Percentiles rank a stretch among this genome's conserved stretches.
Conservation (phyloP, 2,797 vertebrate genomes). For the Thalassophryne amazonica region DNA sequence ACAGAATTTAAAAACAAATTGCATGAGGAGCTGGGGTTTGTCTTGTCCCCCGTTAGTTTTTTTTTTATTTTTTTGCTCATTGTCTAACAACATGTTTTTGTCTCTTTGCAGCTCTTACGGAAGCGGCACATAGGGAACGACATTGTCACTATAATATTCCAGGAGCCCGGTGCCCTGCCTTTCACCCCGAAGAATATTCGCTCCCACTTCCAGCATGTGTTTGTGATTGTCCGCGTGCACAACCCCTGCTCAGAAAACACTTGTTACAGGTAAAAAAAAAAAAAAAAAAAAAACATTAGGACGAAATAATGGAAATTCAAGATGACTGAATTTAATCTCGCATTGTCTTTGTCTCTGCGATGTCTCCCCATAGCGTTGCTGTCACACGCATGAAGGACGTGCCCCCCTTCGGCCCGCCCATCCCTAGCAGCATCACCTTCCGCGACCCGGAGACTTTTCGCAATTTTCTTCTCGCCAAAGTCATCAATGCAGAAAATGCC, state of each 20-base stretch:
- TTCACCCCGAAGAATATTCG: constrained; percentile 94
- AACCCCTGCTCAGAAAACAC: constrained; percentile 87
- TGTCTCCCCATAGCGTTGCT: constrained; percentile 79
- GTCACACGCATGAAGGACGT: constrained; percentile 96
- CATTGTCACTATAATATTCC: constrained; percentile 97
- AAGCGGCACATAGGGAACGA: constrained; percentile 97
- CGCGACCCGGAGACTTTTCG: constrained; percentile 85
- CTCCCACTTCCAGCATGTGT: constrained; percentile 96
- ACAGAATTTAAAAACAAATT: constrained; percentile 47
- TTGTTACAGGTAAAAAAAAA: constrained; percentile 84
- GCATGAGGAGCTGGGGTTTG: constrained; percentile 59
- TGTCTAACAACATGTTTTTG: constrained; percentile 19
- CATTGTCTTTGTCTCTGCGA: not conserved
- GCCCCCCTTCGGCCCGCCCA: constrained; percentile 89
- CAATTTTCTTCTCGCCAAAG: constrained; percentile 91
- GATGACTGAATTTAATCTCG: not conserved
- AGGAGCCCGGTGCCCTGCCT: constrained; percentile 89
- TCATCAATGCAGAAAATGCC: constrained; percentile 90
- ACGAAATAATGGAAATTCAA: too few species aligned
- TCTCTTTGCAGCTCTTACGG: constrained; percentile 81
- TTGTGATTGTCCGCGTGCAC: constrained; percentile 90
- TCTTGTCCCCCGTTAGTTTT: constrained; percentile 21
- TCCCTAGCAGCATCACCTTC: constrained; percentile 83
- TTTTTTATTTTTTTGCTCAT: constrained; percentile 9
- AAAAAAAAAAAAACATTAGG: not conserved